Conservation (phyloP, 1,140 invertebrate species). For the Solenopsis invicta region DNA sequence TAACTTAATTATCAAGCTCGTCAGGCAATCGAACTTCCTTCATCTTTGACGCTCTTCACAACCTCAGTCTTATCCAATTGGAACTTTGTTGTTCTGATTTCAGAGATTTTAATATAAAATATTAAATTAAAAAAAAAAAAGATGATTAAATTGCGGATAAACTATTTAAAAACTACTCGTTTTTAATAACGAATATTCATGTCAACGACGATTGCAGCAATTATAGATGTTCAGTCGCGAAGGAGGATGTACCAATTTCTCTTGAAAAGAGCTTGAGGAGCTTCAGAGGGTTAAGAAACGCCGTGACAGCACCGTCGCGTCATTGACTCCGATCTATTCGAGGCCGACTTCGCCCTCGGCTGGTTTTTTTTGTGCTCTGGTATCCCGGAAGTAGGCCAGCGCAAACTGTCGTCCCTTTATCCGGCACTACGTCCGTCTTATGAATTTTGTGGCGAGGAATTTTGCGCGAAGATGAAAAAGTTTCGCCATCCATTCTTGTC, state of each 20-base stretch:
- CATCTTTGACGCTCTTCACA: conserved; percentile 33
- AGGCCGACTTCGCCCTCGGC: conserved; percentile 65
- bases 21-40: conserved; percentile 44
- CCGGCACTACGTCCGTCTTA: conserved; percentile 69
- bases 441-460: conserved; percentile 72
- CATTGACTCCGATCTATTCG: conserved; percentile 76
- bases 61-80: conserved; percentile 14
- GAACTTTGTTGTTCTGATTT: conserved; percentile 15
- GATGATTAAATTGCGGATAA: background rate
- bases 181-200: background rate
- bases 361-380: conserved; percentile 72
- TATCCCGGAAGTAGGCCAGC: conserved; percentile 71
- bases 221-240: conserved; percentile 8
- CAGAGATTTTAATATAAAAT: conserved; percentile 8
- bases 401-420: conserved; percentile 68
- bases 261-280: conserved; percentile 22
- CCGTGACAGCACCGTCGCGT: conserved; percentile 56
- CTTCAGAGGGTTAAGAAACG: conserved; percentile 29
- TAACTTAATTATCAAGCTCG: conserved; percentile 57
- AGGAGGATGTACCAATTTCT: background rate
- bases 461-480: conserved; percentile 71
- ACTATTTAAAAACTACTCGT: background rate
- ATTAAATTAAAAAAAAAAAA: background rate
- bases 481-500: conserved; percentile 62
- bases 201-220: background rate